phyloP scores from a whole-genome alignment of 2,888 invertebrate genomes.

The Dolichopus griseipennis region DNA sequence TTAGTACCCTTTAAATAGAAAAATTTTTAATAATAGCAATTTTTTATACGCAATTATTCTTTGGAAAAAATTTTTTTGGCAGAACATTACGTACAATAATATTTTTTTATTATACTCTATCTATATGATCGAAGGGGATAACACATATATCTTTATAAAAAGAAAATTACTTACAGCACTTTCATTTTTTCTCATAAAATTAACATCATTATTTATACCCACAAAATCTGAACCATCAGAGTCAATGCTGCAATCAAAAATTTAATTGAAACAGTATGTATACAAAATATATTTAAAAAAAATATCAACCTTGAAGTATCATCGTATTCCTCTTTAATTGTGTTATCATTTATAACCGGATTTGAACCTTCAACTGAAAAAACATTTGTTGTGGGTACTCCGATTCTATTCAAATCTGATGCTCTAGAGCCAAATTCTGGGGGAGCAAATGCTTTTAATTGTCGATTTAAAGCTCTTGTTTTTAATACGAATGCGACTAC shows the following conservation, averaged over 20 bases:
- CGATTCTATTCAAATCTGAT: constrained; percentile 46
- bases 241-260: constrained; percentile 44
- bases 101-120: too few species aligned
- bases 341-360: constrained; percentile 54
- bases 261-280: neutral
- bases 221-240: constrained; percentile 53
- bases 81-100: too few species aligned
- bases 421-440: constrained; percentile 54
- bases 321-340: constrained; percentile 16
- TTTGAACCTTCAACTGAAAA: constrained; percentile 63
- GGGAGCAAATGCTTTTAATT: constrained; percentile 53
- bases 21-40: too few species aligned
- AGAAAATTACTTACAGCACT: neutral
- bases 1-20: too few species aligned
- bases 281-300: neutral
- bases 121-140: too few species aligned
- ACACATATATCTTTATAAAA: too few species aligned
- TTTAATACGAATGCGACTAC: constrained; percentile 49
- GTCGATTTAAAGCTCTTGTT: constrained; percentile 50
- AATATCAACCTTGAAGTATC: constrained; percentile 8
- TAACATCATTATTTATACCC: constrained; percentile 56
- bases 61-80: too few species aligned
- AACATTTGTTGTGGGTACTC: constrained; percentile 60
- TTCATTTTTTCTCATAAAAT: constrained; percentile 18
- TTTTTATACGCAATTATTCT: too few species aligned